These are phyloP conservation scores for Parelbella ahira DNA, from an alignment of 2,888 invertebrate species.

Conservation along the genomic window DNA sequence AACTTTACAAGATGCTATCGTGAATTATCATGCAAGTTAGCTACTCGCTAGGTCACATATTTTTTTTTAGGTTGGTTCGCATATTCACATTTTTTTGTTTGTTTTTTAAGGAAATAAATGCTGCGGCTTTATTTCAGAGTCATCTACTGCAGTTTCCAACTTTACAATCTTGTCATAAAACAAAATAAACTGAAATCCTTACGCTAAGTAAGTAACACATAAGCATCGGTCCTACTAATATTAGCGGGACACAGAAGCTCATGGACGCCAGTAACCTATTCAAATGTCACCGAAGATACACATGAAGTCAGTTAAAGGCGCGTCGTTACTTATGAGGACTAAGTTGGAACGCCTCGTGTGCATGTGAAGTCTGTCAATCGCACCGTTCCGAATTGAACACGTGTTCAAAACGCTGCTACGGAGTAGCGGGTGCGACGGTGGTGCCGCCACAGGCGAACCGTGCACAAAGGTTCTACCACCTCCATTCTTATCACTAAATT, in stretches of 20 bases:
- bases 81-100: no score
- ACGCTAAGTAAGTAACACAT: not conserved
- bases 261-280: no score
- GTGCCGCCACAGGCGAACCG: slow-evolving; percentile 17
- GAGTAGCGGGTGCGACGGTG: slow-evolving; percentile 3
- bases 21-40: no score
- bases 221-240: not conserved
- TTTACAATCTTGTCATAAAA: slow-evolving; percentile 3
- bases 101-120: no score
- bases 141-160: slow-evolving; percentile 12
- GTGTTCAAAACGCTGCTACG: no score
- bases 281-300: no score
- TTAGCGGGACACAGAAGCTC: not conserved
- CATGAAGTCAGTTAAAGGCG: no score
- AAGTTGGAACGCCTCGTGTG: slow-evolving; percentile 4
- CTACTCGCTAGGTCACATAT: no score
- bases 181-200: not conserved
- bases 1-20: no score
- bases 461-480: slow-evolving; percentile 16
- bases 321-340: no score
- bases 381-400: no score
- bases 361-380: slow-evolving; percentile 10
- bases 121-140: slow-evolving; percentile 20
- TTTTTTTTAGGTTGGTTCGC: no score
- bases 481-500: not conserved